These are phyloP conservation scores for Hermaeophaga mercurialis DNA, from an alignment of 2,888 invertebrate species.

Conservation along the genomic window DNA sequence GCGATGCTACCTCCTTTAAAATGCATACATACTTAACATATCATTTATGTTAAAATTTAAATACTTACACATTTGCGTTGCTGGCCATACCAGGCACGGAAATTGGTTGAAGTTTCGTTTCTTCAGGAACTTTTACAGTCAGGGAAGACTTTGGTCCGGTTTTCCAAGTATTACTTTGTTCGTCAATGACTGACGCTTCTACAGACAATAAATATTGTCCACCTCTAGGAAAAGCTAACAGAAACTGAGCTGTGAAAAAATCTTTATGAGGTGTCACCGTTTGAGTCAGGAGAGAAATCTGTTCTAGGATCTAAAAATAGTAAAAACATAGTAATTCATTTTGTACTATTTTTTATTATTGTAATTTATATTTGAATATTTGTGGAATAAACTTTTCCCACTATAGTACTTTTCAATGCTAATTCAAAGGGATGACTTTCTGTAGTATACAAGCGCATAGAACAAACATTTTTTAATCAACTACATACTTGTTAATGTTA, in stretches of 20 bases:
- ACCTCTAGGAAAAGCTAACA: constrained; percentile 73
- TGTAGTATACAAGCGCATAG: too few relatives aligned
- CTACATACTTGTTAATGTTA: too few relatives aligned
- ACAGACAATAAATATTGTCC: constrained; percentile 78
- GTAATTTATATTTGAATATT: too few relatives aligned
- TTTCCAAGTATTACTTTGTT: constrained; percentile 83
- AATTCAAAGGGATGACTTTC: too few relatives aligned
- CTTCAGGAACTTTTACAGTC: constrained; percentile 76
- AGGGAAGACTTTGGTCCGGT: constrained; percentile 83
- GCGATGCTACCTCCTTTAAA: background rate
- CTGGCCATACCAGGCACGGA: constrained; percentile 55
- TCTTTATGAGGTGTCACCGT: constrained; percentile 89
- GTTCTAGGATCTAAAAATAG: constrained; percentile 52
- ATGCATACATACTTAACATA: too few relatives aligned
- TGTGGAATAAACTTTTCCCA: too few relatives aligned
- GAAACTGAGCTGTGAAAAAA: constrained; percentile 91
- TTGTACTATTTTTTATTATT: too few relatives aligned
- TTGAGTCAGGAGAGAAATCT: constrained; percentile 67
- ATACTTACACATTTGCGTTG: constrained; percentile 54
- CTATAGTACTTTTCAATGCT: too few relatives aligned
- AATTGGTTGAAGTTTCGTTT: constrained; percentile 57
- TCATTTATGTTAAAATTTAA: background rate
- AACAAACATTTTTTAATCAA: too few relatives aligned
- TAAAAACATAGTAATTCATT: constrained; percentile 4
- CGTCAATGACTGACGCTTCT: constrained; percentile 86